Evolutionary conservation across 2,113 vertebrate species (phyloP), one percentile per base, ranked within the genome.

Genomic region (Menura novaehollandiae): DNA sequence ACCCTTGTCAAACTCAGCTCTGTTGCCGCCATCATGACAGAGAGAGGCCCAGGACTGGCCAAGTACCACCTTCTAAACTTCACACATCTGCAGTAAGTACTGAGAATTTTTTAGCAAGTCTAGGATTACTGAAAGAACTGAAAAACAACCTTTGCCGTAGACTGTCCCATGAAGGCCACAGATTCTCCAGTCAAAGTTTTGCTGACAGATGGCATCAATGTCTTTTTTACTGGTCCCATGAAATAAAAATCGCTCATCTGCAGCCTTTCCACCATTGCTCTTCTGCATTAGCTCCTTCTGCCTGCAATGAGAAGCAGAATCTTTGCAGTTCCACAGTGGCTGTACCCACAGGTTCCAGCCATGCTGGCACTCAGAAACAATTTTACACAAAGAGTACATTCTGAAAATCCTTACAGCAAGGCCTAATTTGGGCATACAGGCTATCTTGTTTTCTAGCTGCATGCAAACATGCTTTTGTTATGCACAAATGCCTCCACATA

Each of bases 111-210:
- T 68, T 35, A 79, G n/a, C 41, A 90, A 90, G 53, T 52, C 19
- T 35, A 69, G 37, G n/a, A 51, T 77, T 78, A 84, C 46, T 11
- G 7, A 62, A 88, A 79, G 49, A 83, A 20, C 15, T 71, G n/a
- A 66, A 86, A 79, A 95, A 60, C 7, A 4, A 98, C 98, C 98
- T 98, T 95, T 98, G 91, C 98, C 98, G 0, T 98, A 98, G 39
- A 96, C 89, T 27, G 98, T 98, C 49, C 98, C 98, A 39, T 98
- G 95, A 52, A 93, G 52, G 47, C 98, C 98, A 15, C 97, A 98
- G 88, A 98, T 96, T 83, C 98, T 97, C 98, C 98, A 98, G 69
- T 98, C 98, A 67, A 98, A 98, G 91, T 98, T 98, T 72, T 98
- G 98, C 66, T 98, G 97, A 77, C 98, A 98, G 78, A 98, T 98